Evolutionary conservation across 2,888 invertebrate genomes (phyloP), one percentile per base, ranked within the genome.

Genomic region (Tholera decimalis): DNA sequence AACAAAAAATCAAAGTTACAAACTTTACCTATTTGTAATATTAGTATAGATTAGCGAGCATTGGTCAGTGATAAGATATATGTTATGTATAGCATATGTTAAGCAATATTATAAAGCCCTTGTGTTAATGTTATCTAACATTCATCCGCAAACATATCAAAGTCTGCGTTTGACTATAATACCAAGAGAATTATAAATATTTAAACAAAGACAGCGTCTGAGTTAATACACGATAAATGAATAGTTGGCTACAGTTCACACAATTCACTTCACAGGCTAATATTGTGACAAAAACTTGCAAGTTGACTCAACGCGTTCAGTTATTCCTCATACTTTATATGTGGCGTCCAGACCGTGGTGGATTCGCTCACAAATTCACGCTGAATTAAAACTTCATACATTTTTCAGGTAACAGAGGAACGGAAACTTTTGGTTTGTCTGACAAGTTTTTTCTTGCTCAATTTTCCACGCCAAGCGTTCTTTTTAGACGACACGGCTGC

Each of bases 381-480:
- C 11, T 6, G 33, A 26, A 56, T 65, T 60, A 59, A 41, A 51
- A 65, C 22, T 60, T 71, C 26, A 56, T 53, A 64, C 8, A 71
- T 59, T 56, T 63, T 56, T 59, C 59, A 53, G 30, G 13, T 46
- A 28, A 6, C 41, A 46, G 13, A 11, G 13, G 24, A 47, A 43
- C 11, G 26, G 18, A 33, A 59, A 47, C 33, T 51, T 55, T 59
- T 18, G 15, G 11, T 39, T 43, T 46, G 13, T 37, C 26, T 55
- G 13, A 22, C 5, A n/a, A 39, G n/a, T 37, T 41, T 47, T 49
- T n/a, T 39, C 26, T n/a, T 11, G 24, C 15, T 37, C 0, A 26
- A 26, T 15, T 55, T 51, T 51, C 47, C 6, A 3, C 5, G 20
- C n/a, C 15, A 8, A 41, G 2, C 11, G 11, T 6, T 49, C 15